Percentiles rank a stretch among this genome's conserved stretches.
These are phyloP conservation scores for Neosalanx taihuensis DNA, from an alignment of 2,797 vertebrate species.

Conservation along the genomic window DNA sequence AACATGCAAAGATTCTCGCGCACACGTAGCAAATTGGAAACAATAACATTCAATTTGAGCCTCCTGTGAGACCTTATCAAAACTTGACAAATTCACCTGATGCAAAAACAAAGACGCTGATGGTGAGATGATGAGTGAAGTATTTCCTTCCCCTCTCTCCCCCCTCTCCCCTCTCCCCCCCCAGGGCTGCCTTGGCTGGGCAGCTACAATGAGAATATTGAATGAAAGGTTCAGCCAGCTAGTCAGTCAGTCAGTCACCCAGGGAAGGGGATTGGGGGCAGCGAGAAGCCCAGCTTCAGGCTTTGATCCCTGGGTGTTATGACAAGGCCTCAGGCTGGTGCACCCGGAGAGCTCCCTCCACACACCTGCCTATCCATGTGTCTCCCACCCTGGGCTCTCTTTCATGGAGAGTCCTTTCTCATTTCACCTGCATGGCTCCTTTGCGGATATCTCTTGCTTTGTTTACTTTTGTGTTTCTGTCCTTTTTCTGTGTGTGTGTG, in stretches of 20 bases:
- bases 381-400: slow-evolving; percentile 11
- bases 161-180: neutral
- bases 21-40: neutral
- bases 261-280: slow-evolving; percentile 57
- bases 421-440: slow-evolving; percentile 41
- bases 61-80: slow-evolving; percentile 54
- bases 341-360: slow-evolving; percentile 61
- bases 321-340: slow-evolving; percentile 74
- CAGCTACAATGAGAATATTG: slow-evolving; percentile 75
- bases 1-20: slow-evolving; percentile 35
- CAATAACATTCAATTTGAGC: slow-evolving; percentile 22
- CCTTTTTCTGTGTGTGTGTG: no score
- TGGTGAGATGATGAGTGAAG: slow-evolving; percentile 42
- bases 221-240: slow-evolving; percentile 71
- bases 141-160: slow-evolving; percentile 9
- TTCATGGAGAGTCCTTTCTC: slow-evolving; percentile 46
- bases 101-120: slow-evolving; percentile 61
- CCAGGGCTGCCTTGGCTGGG: slow-evolving; percentile 51
- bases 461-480: slow-evolving; percentile 36
- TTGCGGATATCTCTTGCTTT: slow-evolving; percentile 33
- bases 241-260: slow-evolving; percentile 51
- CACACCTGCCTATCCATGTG: slow-evolving; percentile 41
- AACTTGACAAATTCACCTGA: slow-evolving; percentile 60
- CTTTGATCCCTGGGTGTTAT: slow-evolving; percentile 78
- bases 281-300: slow-evolving; percentile 60